phyloP scores from a whole-genome alignment of 2,888 invertebrate species.

The Yponomeuta malinellus region DNA sequence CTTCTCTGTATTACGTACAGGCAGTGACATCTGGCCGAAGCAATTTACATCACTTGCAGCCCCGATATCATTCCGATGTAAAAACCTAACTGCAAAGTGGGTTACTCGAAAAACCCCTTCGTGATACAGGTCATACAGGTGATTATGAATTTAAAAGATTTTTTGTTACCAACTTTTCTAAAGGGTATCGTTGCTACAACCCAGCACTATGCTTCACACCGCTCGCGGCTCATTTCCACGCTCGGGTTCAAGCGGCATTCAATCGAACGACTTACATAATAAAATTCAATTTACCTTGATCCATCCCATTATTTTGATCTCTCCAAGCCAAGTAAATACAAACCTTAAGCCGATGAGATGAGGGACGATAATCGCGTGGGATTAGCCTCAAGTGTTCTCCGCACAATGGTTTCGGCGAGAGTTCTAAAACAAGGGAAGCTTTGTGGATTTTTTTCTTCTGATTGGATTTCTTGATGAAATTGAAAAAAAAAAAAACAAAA shows the following conservation, averaged over 20 bases:
- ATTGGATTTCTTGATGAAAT: conserved; percentile 9
- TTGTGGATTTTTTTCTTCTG: conserved; percentile 10
- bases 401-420: conserved; percentile 15
- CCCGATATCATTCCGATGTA: no score
- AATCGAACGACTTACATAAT: conserved; percentile 31
- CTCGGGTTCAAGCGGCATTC: conserved; percentile 30
- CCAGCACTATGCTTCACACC: conserved; percentile 41
- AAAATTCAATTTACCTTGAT: conserved; percentile 39
- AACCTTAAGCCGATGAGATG: not conserved
- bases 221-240: conserved; percentile 32
- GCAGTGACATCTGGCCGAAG: no score
- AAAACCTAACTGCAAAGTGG: no score
- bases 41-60: no score
- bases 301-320: conserved; percentile 31
- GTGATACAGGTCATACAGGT: no score
- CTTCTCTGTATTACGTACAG: no score
- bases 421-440: conserved; percentile 15
- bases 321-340: not conserved
- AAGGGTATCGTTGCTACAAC: conserved; percentile 13
- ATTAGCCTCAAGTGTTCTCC: conserved; percentile 3
- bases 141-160: no score
- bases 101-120: no score
- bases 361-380: conserved; percentile 6
- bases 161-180: not conserved
- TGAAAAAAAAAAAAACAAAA: not conserved